Evolutionary conservation across 2,888 invertebrate species (phyloP), one percentile per base, ranked within the genome.

Genomic region (Dendrolimus pini): DNA sequence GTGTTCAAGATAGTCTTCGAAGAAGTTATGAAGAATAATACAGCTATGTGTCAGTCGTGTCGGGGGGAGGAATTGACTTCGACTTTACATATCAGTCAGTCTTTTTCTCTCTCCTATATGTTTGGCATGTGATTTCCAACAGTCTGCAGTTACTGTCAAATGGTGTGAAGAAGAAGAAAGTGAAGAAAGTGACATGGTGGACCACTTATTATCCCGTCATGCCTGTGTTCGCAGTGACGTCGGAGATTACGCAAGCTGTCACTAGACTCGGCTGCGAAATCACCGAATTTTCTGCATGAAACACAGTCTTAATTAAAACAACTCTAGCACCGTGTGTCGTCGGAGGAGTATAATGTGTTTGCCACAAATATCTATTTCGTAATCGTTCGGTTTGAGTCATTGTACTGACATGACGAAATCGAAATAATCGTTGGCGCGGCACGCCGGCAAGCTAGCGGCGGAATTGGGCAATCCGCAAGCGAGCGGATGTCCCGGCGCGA

Each of bases 91-190:
- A 78, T 74, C 77, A 94, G 94, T 94, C 94, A 94, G 94, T 94
- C 94, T 94, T 94, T 94, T 94, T 94, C 94, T 94, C 94, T 94
- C 94, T 94, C 94, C 94, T 94, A 94, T 94, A 91, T 89, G 90
- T 86, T 85, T 78, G 85, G 86, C 92, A 92, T 91, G 78, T 81
- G 75, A 72, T 67, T 84, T 64, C 74, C 90, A 56, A 56, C 58
- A 58, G 52, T 60, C 65, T 60, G 60, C 62, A 63, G 65, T 58
- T 58, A 58, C 62, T 60, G 59, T 30, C 30, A 3, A 30, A 30
- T 30, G 30, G 30, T 6, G 30, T 30, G 30, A 30, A 30, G 30
- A 30, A 30, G 30, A 30, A 30, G 30, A 30, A 18, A 18, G 9
- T 47, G 47, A 47, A 47, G 47, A 47, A 47, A 47, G 47, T 47